These are phyloP conservation scores for Grantiella picta DNA, from an alignment of 2,113 vertebrate species.

Conservation along the genomic window DNA sequence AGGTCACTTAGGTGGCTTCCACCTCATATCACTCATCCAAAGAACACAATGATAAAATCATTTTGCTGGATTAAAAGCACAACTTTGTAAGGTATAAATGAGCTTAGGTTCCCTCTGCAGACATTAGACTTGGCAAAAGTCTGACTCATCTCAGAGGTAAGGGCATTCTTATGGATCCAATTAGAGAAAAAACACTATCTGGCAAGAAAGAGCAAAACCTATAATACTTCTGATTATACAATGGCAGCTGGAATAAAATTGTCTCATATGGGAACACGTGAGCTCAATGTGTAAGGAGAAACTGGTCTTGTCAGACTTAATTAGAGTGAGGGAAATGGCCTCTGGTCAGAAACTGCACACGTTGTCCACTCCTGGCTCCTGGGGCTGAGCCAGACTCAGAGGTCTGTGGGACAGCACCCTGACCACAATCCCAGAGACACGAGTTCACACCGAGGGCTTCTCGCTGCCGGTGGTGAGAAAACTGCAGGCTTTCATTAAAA, in stretches of 20 bases:
- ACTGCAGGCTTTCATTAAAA: neutral
- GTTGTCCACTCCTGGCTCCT: neutral
- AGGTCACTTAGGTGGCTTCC: neutral
- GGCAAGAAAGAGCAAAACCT: slow-evolving; percentile 30
- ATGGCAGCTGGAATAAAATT: slow-evolving; percentile 45
- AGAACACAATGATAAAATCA: neutral
- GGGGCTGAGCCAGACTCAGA: neutral
- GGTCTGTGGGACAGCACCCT: neutral
- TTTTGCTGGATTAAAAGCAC: neutral
- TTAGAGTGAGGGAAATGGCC: slow-evolving; percentile 8
- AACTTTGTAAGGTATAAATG: neutral
- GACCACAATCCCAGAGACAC: neutral
- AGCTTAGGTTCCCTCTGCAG: neutral
- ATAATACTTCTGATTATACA: slow-evolving; percentile 20
- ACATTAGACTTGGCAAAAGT: neutral
- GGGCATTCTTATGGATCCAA: slow-evolving; percentile 58
- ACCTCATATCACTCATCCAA: neutral
- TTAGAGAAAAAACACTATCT: slow-evolving; percentile 45
- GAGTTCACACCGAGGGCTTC: neutral
- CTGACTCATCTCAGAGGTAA: slow-evolving; percentile 43
- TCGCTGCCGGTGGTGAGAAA: neutral
- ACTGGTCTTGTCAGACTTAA: slow-evolving; percentile 33
- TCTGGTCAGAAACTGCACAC: neutral
- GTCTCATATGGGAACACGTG: slow-evolving; percentile 5
- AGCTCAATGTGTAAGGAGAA: slow-evolving; percentile 19